These are phyloP conservation scores for Turritopsis dohrnii DNA, from an alignment of 30 jellyfish, hydroid and myxozoan genomes.

Conservation along the genomic window DNA sequence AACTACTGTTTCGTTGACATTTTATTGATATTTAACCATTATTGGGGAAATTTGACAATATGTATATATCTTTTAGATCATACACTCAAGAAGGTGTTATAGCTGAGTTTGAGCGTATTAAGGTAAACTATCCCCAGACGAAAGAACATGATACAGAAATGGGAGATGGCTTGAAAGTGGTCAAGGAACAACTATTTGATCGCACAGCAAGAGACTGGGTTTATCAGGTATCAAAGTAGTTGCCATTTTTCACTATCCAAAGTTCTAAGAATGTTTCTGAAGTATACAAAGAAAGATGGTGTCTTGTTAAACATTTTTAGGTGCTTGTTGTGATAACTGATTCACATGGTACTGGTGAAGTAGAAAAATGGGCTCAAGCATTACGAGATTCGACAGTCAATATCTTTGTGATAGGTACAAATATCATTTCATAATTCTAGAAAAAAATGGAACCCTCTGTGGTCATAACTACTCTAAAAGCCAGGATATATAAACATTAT, in stretches of 20 bases:
- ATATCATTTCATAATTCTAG: too few species aligned
- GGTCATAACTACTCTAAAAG: too few species aligned
- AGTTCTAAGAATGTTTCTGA: too few species aligned
- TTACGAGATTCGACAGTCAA: conserved; percentile 31
- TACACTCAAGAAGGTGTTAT: conserved; percentile 13
- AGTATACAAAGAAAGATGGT: too few species aligned
- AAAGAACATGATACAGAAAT: conserved; percentile 21
- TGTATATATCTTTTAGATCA: conserved; percentile 1
- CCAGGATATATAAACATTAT: too few species aligned
- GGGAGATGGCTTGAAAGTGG: conserved; percentile 32
- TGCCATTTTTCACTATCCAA: not conserved
- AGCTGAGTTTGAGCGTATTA: conserved; percentile 15
- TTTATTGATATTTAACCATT: too few species aligned
- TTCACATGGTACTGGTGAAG: conserved; percentile 21
- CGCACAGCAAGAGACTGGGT: conserved; percentile 36
- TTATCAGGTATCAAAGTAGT: conserved; percentile 23
- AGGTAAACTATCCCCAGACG: not conserved
- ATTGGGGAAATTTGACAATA: too few species aligned
- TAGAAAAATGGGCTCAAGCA: conserved; percentile 26
- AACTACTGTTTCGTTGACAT: too few species aligned
- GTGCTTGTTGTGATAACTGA: conserved; percentile 30
- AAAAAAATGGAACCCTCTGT: too few species aligned
- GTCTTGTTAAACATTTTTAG: too few species aligned
- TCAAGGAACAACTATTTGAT: conserved; percentile 32
- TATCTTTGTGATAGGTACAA: conserved; percentile 32